A percentile compares a stretch with the other conserved stretches of the same genome.
phyloP scores from a whole-genome alignment of 2,888 invertebrate species.

The Sphaeridia pumilis region DNA sequence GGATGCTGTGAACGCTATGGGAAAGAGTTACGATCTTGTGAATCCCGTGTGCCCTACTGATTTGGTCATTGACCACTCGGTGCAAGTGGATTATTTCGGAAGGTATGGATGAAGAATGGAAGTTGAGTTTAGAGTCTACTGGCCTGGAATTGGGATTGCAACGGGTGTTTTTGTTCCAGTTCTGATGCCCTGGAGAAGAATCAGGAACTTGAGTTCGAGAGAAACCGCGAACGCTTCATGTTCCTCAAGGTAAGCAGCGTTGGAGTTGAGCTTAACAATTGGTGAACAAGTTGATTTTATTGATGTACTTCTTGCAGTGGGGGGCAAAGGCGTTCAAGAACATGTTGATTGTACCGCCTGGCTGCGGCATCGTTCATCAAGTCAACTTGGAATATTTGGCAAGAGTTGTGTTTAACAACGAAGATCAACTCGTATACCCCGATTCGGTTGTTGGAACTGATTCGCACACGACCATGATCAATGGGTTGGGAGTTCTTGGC shows the following conservation, averaged over 20 bases:
- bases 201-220: slow-evolving; percentile 85
- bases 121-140: neutral
- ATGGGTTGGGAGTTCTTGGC: slow-evolving; percentile 88
- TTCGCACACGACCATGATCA: slow-evolving; percentile 98
- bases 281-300: slow-evolving; percentile 20
- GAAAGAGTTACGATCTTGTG: slow-evolving; percentile 81
- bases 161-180: slow-evolving; percentile 42
- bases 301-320: slow-evolving; percentile 55
- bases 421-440: slow-evolving; percentile 57
- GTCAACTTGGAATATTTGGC: slow-evolving; percentile 93
- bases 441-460: slow-evolving; percentile 95
- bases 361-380: slow-evolving; percentile 96
- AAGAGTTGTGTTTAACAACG: slow-evolving; percentile 69
- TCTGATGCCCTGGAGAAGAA: slow-evolving; percentile 80
- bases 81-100: slow-evolving; percentile 87
- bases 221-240: slow-evolving; percentile 88
- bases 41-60: slow-evolving; percentile 97
- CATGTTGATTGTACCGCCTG: slow-evolving; percentile 95
- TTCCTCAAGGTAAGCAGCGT: slow-evolving; percentile 67
- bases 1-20: slow-evolving; percentile 75
- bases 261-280: neutral
- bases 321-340: slow-evolving; percentile 90
- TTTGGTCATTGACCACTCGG: slow-evolving; percentile 94
- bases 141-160: neutral
- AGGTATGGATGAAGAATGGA: slow-evolving; percentile 43